These are phyloP conservation scores for Bombus superbus DNA, from an alignment of 1,140 invertebrate genomes.

Conservation along the genomic window DNA sequence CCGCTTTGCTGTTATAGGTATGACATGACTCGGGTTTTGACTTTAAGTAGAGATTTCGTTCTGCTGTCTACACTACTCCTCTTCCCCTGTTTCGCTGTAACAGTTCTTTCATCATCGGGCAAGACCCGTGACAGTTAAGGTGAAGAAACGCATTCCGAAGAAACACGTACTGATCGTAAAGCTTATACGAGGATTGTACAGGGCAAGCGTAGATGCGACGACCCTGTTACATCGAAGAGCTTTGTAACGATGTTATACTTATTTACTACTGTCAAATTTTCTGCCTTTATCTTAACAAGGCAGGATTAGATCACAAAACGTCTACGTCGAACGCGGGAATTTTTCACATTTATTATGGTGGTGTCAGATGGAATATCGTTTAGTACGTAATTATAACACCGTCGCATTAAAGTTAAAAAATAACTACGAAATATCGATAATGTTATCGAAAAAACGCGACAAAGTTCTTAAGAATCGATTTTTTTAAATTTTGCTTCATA, in stretches of 20 bases:
- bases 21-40: constrained; percentile 7
- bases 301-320: neutral
- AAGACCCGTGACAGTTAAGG: constrained; percentile 31
- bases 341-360: neutral
- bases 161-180: constrained; percentile 49
- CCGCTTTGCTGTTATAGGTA: neutral
- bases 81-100: constrained; percentile 13
- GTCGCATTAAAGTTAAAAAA: neutral
- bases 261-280: constrained; percentile 38
- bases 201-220: neutral
- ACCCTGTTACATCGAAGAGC: constrained; percentile 9
- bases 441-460: neutral
- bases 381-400: too few species aligned
- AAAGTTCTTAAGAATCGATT: too few species aligned
- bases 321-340: neutral
- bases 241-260: neutral
- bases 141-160: constrained; percentile 21
- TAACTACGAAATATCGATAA: neutral
- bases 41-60: constrained; percentile 48
- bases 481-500: too few species aligned
- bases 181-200: constrained; percentile 42
- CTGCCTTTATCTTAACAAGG: neutral
- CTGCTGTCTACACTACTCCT: constrained; percentile 8
- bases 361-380: too few species aligned
- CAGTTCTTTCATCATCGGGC: constrained; percentile 6